Evolutionary conservation across 1,140 invertebrate species (phyloP).

Genomic region (Trichonephila clavata): DNA sequence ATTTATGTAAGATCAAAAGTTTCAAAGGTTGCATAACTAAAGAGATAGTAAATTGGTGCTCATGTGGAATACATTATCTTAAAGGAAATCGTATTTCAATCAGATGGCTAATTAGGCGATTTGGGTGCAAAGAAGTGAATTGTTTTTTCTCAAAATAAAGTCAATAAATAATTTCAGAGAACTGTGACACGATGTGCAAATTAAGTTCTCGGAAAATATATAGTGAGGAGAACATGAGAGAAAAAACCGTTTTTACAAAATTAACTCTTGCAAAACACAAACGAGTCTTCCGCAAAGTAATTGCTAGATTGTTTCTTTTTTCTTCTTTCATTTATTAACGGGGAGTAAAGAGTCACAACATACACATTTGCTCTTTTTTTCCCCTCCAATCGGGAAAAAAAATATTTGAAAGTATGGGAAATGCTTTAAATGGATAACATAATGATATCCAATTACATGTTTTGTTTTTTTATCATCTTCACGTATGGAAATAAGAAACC

Average conservation of each 20-base stretch:
- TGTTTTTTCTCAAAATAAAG: not conserved
- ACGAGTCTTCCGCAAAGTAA: not conserved
- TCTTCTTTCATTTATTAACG: not conserved
- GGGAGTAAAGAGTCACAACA: not conserved
- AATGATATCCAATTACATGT: not conserved
- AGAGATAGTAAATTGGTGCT: not conserved
- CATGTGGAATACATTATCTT: not conserved
- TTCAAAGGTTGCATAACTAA: too few relatives aligned
- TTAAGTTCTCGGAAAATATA: not conserved
- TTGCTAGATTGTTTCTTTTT: not conserved
- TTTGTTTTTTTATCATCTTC: not conserved
- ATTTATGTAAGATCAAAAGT: too few relatives aligned
- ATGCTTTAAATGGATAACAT: not conserved
- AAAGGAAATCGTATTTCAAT: slow-evolving; percentile 2
- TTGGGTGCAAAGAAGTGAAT: not conserved
- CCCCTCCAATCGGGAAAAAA: too few relatives aligned
- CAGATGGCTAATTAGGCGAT: not conserved
- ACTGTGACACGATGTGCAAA: not conserved
- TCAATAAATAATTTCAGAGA: not conserved
- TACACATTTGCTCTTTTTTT: not conserved
- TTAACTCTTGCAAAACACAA: not conserved
- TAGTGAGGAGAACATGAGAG: not conserved
- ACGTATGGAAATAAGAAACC: not conserved
- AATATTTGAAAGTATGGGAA: not conserved
- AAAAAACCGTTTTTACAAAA: not conserved